Evolutionary conservation across 2,888 invertebrate genomes (phyloP).

Genomic region (Craniophora ligustri): DNA sequence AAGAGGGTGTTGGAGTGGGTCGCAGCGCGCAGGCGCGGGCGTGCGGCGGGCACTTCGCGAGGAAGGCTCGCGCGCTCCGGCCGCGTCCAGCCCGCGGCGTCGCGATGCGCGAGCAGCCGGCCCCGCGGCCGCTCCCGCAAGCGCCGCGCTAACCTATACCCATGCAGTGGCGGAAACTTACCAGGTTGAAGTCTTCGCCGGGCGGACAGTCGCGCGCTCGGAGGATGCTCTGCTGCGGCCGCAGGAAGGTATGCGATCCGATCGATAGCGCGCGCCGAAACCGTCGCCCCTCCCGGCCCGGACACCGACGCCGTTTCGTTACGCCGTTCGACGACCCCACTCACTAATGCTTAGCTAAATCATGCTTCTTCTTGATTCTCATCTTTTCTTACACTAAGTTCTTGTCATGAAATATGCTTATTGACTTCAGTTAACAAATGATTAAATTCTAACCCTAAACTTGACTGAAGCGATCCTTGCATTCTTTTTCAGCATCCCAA

Average conservation of each 20-base stretch:
- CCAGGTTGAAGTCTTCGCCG: constrained; percentile 93
- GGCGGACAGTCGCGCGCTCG: constrained; percentile 91
- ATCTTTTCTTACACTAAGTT: constrained; percentile 33
- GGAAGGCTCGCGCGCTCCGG: constrained; percentile 85
- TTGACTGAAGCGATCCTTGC: neutral
- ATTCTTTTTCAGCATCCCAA: constrained; percentile 21
- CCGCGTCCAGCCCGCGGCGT: constrained; percentile 79
- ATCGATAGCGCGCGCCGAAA: constrained; percentile 87
- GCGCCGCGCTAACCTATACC: constrained; percentile 90
- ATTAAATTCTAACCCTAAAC: constrained; percentile 3
- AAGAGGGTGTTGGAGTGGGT: constrained; percentile 68
- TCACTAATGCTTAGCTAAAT: constrained; percentile 74
- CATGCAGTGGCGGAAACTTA: constrained; percentile 96
- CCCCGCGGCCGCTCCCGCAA: constrained; percentile 85
- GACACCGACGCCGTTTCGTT: constrained; percentile 78
- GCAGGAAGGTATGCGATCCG: constrained; percentile 94
- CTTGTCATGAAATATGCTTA: constrained; percentile 18
- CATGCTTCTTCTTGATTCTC: constrained; percentile 66
- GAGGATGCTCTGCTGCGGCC: constrained; percentile 98
- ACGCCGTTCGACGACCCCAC: constrained; percentile 83
- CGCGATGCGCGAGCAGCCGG: constrained; percentile 85
- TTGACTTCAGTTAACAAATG: constrained; percentile 39
- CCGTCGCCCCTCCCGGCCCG: constrained; percentile 86
- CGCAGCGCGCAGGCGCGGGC: constrained; percentile 76
- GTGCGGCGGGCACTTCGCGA: constrained; percentile 84